Percentiles rank a stretch among this genome's conserved stretches.
These are phyloP conservation scores for Drosophila lowei DNA, from an alignment of 1,140 invertebrate species.

Conservation along the genomic window DNA sequence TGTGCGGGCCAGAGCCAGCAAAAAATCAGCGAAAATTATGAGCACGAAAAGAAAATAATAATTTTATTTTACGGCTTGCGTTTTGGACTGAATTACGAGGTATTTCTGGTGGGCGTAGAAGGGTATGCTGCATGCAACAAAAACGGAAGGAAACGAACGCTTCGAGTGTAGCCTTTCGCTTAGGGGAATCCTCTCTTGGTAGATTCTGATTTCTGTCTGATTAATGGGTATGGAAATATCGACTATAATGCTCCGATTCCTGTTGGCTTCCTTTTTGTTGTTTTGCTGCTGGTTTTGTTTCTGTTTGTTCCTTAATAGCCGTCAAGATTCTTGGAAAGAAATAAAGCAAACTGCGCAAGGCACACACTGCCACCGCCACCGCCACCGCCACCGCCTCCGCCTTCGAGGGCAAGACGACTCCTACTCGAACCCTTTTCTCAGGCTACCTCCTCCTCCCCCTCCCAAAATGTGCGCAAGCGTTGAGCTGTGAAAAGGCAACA, in stretches of 20 bases:
- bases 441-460: conserved; percentile 5
- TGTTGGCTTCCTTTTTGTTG: background rate
- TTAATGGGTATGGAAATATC: too few relatives aligned
- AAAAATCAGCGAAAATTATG: conserved; percentile 58
- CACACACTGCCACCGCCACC: conserved; percentile 1
- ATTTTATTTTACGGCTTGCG: conserved; percentile 67
- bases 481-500: conserved; percentile 79
- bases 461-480: conserved; percentile 72
- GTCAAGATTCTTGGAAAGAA: conserved; percentile 75
- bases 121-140: too few relatives aligned
- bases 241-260: too few relatives aligned
- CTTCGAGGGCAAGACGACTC: too few relatives aligned
- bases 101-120: background rate
- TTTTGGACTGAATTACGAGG: too few relatives aligned
- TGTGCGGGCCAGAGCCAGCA: background rate
- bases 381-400: too few relatives aligned
- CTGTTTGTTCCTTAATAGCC: conserved; percentile 73
- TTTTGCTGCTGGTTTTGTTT: conserved; percentile 13
- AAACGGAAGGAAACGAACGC: too few relatives aligned
- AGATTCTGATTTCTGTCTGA: too few relatives aligned
- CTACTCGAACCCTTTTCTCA: conserved; percentile 60
- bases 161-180: too few relatives aligned
- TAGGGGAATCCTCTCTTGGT: too few relatives aligned
- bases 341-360: conserved; percentile 59
- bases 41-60: conserved; percentile 81